These are phyloP conservation scores for Uromys caudimaculatus DNA, from an alignment of 2,797 vertebrate genomes.

Conservation along the genomic window DNA sequence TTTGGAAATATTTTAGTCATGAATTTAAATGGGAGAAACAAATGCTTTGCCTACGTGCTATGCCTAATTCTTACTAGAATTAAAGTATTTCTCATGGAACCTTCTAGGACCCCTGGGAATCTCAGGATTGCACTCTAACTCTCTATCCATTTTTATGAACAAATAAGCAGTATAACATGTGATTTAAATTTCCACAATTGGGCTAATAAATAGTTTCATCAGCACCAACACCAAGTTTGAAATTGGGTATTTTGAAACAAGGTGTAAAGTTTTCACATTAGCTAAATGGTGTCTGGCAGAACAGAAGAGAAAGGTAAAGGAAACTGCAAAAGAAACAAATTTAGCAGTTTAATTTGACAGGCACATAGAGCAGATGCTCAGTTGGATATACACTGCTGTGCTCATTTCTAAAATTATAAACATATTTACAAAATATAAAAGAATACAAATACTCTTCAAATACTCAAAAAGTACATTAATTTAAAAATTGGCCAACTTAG, in stretches of 20 bases:
- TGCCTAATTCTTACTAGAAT: neutral
- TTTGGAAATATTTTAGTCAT: neutral
- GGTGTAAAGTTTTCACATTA: neutral
- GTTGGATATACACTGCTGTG: neutral
- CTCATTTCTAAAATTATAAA: conserved; percentile 34
- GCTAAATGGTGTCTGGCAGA: neutral
- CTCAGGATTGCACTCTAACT: neutral
- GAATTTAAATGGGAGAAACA: neutral
- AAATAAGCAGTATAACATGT: neutral
- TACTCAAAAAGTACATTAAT: neutral
- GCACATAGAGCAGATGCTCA: neutral
- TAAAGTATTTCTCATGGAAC: neutral
- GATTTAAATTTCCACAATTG: neutral
- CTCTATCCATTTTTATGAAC: neutral
- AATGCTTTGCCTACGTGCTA: neutral
- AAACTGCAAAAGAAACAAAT: conserved; percentile 14
- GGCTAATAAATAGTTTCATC: neutral
- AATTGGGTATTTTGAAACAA: neutral
- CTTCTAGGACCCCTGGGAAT: neutral
- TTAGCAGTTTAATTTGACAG: conserved; percentile 56
- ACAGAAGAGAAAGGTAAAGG: neutral
- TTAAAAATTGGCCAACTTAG: neutral
- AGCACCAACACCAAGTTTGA: neutral
- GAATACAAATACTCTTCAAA: neutral
- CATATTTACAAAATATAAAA: neutral